Conservation (phyloP, 2,797 vertebrate species). For the Thripadectes ignobilis region DNA sequence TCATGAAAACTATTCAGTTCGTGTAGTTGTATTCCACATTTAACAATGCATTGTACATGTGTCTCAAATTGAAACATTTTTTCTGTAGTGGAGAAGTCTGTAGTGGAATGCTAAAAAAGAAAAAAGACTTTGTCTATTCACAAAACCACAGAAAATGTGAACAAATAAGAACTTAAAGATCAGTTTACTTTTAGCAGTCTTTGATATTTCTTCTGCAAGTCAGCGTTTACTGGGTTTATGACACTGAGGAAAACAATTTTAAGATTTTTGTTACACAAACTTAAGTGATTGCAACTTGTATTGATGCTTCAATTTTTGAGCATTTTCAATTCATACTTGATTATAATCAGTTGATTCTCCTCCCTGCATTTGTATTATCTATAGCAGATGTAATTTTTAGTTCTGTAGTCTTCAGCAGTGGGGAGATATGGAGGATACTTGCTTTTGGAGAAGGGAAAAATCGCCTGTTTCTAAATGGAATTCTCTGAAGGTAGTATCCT, state of each 20-base stretch:
- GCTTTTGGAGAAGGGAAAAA: conserved; percentile 75
- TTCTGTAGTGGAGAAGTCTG: background rate
- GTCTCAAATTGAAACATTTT: background rate
- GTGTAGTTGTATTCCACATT: background rate
- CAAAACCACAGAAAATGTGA: background rate
- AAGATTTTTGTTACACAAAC: conserved; percentile 2
- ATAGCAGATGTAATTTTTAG: conserved; percentile 47
- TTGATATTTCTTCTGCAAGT: conserved; percentile 19
- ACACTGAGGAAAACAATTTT: background rate
- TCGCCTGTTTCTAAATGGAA: conserved; percentile 74
- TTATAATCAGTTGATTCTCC: conserved; percentile 47
- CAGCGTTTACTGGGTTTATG: background rate
- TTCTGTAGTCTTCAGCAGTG: conserved; percentile 45
- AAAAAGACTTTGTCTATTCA: background rate
- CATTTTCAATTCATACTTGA: conserved; percentile 20
- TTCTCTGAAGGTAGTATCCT: conserved; percentile 76
- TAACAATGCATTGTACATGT: background rate
- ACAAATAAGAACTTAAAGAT: background rate
- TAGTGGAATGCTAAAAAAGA: background rate
- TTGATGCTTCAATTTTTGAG: conserved; percentile 43
- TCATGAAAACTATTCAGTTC: background rate
- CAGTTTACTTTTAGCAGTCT: background rate
- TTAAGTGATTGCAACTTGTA: conserved; percentile 12
- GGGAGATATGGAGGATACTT: conserved; percentile 75
- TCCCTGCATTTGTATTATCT: conserved; percentile 33